phyloP scores from a whole-genome alignment of 1,140 invertebrate species.

The Manduca sexta region DNA sequence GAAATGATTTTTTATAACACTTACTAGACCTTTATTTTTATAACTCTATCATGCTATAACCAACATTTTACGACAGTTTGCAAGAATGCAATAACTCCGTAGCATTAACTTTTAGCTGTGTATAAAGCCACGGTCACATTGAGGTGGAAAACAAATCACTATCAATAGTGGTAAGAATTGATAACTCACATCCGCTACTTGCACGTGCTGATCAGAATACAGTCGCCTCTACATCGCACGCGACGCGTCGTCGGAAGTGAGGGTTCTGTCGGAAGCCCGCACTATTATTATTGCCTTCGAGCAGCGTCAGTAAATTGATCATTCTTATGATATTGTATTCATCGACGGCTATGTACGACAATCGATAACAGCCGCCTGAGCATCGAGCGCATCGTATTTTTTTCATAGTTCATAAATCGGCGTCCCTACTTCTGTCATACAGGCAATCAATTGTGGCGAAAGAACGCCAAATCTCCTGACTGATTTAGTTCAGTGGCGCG shows the following conservation, averaged over 20 bases:
- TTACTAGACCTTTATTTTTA: too few species aligned
- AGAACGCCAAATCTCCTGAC: constrained; percentile 44
- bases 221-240: constrained; percentile 14
- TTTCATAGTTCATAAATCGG: constrained; percentile 3
- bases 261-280: constrained; percentile 28
- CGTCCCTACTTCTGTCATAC: constrained; percentile 1
- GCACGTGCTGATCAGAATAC: constrained; percentile 22
- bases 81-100: too few species aligned
- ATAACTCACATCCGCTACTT: constrained; percentile 31
- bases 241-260: constrained; percentile 23
- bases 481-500: constrained; percentile 47
- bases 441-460: constrained; percentile 45
- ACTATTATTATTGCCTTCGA: constrained; percentile 18
- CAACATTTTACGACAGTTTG: too few species aligned
- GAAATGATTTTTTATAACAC: too few species aligned
- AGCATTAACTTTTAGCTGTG: too few species aligned
- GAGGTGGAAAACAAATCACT: background rate
- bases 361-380: background rate
- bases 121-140: too few species aligned
- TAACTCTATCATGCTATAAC: too few species aligned
- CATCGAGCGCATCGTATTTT: background rate
- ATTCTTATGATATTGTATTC: background rate
- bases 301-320: background rate
- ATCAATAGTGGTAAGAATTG: constrained; percentile 13
- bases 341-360: background rate